phyloP scores from a whole-genome alignment of 2,888 invertebrate genomes.

The Chorisops tibialis region DNA sequence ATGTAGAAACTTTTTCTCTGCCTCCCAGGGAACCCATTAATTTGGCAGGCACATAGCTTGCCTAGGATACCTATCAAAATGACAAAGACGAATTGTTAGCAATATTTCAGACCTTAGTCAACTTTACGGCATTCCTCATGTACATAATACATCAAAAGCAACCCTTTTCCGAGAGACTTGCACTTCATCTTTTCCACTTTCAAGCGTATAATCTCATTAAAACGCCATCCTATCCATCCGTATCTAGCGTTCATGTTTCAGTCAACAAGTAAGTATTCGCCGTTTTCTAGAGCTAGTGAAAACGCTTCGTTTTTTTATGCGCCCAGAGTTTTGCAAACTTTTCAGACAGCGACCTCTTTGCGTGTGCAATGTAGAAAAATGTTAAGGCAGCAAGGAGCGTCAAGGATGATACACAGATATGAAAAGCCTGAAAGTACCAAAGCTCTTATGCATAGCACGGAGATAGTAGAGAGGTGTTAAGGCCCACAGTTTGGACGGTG shows the following conservation, averaged over 20 bases:
- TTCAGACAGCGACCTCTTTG: neutral
- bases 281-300: too few relatives aligned
- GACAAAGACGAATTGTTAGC: conserved; percentile 20
- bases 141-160: conserved; percentile 16
- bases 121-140: conserved; percentile 6
- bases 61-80: conserved; percentile 12
- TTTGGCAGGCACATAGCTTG: neutral
- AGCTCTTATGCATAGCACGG: neutral
- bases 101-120: conserved; percentile 17
- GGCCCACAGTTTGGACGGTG: neutral
- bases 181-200: neutral
- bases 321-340: neutral
- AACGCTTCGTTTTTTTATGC: neutral
- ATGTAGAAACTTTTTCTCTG: too few relatives aligned
- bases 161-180: conserved; percentile 1
- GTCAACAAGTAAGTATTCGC: conserved; percentile 6
- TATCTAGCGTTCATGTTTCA: conserved; percentile 8
- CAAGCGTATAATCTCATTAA: conserved; percentile 12
- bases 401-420: too few relatives aligned
- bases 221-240: neutral
- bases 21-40: too few relatives aligned
- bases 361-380: neutral
- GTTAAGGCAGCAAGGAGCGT: neutral
- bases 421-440: too few relatives aligned
- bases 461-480: neutral